Evolutionary conservation across 2,113 vertebrate species (phyloP), one percentile per base, ranked within the genome.

Genomic region (Atractosteus spatula): DNA sequence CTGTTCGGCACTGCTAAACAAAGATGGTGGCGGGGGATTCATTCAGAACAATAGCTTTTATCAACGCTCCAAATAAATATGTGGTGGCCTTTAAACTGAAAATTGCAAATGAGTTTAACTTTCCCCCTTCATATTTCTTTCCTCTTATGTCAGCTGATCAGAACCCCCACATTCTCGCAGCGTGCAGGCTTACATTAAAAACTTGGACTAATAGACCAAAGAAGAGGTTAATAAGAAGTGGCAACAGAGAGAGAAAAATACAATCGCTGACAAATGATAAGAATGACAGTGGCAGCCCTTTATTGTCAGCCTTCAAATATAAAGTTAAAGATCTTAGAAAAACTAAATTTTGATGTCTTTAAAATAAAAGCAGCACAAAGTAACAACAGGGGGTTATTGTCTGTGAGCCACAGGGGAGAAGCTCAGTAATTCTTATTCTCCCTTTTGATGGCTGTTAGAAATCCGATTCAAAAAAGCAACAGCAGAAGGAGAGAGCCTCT

Each of bases 341-440:
- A 95, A 89, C 92, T 92, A 95, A 94, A 95, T 95, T 95, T 94
- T 95, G 95, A 98, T 92, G 95, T 95, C 95, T 98, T 96, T 97
- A 96, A 98, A 98, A 97, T 97, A 96, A 95, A 96, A 95, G 94
- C 90, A 93, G 94, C 94, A 98, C 96, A 98, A 98, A 97, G 97
- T 94, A 96, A 95, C 97, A 96, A 96, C 96, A 95, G 97, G 97
- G 97, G 97, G 95, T 94, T 96, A 98, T 96, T 96, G 97, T 96
- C 93, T 95, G 92, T 75, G 85, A 95, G 94, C 96, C 94, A 93
- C 95, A 90, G 95, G 97, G 96, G 96, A 97, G 93, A 95, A 90
- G 83, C 93, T 90, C 94, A 92, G 90, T 93, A 93, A 96, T 98
- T 97, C 95, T 95, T 94, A 91, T 93, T 95, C 95, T 94, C 93